A percentile compares a stretch with the other conserved stretches of the same genome.
phyloP scores from a whole-genome alignment of 2,113 vertebrate genomes.

The Chascanopsetta lugubris region DNA sequence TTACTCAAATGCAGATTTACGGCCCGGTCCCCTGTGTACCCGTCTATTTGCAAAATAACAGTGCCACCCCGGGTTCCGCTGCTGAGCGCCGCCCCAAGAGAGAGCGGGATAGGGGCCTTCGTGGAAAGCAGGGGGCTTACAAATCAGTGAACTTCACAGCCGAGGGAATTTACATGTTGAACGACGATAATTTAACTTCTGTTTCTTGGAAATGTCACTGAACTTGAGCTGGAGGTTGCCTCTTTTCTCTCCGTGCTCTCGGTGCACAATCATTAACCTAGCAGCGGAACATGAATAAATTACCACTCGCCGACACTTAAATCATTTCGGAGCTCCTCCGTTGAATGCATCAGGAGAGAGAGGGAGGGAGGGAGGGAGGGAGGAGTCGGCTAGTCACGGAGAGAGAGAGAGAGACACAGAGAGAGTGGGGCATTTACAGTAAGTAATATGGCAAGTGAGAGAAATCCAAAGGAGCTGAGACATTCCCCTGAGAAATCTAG shows the following conservation, averaged over 20 bases:
- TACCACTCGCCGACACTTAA: constrained; percentile 57
- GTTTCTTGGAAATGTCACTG: constrained; percentile 57
- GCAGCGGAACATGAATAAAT: constrained; percentile 67
- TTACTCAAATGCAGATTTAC: constrained; percentile 54
- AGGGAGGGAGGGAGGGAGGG: constrained; percentile 1
- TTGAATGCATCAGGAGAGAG: constrained; percentile 27
- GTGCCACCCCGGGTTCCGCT: background rate
- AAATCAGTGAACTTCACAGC: constrained; percentile 52
- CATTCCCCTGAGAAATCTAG: constrained; percentile 47
- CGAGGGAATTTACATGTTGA: constrained; percentile 54
- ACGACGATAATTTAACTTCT: constrained; percentile 59
- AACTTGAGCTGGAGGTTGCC: constrained; percentile 37
- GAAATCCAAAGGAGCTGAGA: constrained; percentile 39
- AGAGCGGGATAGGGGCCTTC: background rate
- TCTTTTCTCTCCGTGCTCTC: constrained; percentile 40
- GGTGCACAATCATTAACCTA: constrained; percentile 53
- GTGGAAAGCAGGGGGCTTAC: constrained; percentile 26
- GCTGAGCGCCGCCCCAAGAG: background rate
- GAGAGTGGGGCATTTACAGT: constrained; percentile 20
- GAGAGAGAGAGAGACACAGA: background rate
- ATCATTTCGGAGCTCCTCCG: constrained; percentile 46
- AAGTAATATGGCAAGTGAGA: constrained; percentile 53
- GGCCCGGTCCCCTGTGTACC: background rate
- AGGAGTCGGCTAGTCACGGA: background rate
- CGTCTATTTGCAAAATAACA: constrained; percentile 43